phyloP scores from a whole-genome alignment of 2,888 invertebrate genomes.

The Drosophila mimetica region DNA sequence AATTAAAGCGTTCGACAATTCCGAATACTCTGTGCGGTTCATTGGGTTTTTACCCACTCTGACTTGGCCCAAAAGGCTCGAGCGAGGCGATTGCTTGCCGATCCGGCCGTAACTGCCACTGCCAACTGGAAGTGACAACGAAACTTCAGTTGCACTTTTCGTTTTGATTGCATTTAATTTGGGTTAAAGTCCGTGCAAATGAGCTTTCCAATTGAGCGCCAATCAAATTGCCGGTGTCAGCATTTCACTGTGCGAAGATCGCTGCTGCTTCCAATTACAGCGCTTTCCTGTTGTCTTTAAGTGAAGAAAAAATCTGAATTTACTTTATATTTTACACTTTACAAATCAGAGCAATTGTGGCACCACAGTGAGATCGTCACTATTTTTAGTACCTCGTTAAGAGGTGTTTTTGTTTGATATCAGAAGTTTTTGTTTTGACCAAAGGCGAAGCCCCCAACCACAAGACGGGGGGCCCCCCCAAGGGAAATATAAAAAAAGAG shows the following conservation, averaged over 20 bases:
- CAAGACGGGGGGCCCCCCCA: no score
- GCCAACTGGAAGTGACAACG: slow-evolving; percentile 35
- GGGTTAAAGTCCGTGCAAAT: slow-evolving; percentile 35
- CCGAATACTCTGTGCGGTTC: slow-evolving; percentile 44
- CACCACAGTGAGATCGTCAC: no score
- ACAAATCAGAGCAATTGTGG: not conserved
- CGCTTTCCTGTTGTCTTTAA: not conserved
- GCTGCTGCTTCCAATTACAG: not conserved
- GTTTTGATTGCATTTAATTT: slow-evolving; percentile 39
- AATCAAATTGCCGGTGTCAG: slow-evolving; percentile 38
- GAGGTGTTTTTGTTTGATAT: no score
- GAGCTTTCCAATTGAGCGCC: slow-evolving; percentile 34
- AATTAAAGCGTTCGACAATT: slow-evolving; percentile 54
- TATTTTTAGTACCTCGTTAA: no score
- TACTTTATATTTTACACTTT: no score
- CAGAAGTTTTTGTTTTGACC: no score
- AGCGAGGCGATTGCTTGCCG: not conserved
- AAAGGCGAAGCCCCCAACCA: no score
- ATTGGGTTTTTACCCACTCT: slow-evolving; percentile 34
- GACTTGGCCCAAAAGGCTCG: slow-evolving; percentile 22
- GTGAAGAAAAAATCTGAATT: not conserved
- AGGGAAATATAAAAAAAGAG: no score
- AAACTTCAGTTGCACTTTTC: slow-evolving; percentile 28
- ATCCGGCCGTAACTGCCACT: slow-evolving; percentile 9
- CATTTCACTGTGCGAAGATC: slow-evolving; percentile 7